Evolutionary conservation across 2,797 vertebrate species (phyloP), one percentile per base, ranked within the genome.

Genomic region (Natrix natrix): DNA sequence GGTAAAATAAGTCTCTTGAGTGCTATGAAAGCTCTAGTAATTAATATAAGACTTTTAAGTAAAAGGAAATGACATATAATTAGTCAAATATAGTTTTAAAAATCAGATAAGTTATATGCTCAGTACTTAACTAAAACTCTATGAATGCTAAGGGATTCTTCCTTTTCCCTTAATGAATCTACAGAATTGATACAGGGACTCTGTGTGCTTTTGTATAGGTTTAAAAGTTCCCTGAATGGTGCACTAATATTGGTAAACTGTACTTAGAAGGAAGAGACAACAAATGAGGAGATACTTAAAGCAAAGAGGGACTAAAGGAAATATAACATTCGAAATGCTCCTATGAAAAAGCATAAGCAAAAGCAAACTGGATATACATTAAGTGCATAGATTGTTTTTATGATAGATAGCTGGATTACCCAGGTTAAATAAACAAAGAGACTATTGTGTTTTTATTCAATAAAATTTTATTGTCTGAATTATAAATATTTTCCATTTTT

Each of bases 401-500:
- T 59, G 57, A 59, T 59, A 20, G 57, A 22, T 24, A 60, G 32
- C 24, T 54, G 12, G 26, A 52, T 13, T 59, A 26, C 59, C 91
- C 20, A 37, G 48, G 86, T 22, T 7, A 59, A 89, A 55, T 52
- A 91, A 26, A 20, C 55, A 63, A 89, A 89, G 32, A 60, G 52
- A 37, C 26, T 4, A 91, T 5, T 89, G 69, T 56, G 24, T 90
- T 61, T 97, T 98, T 97, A 97, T 98, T 97, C 97, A 97, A 97
- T 97, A 97, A 96, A 97, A 98, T 97, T 97, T 99, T 97, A 98
- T 97, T 98, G 95, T 97, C 97, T 96, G 97, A 98, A 97, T 98
- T 98, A 99, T 98, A 99, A 99, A 99, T 99, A 98, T 97, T 97
- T 95, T 98, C 97, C 97, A 97, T 96, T 96, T 97, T 94, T 96